Base-by-base conservation (phyloP, 2,113 vertebrate species). In the Eulacestoma nigropectus region DNA sequence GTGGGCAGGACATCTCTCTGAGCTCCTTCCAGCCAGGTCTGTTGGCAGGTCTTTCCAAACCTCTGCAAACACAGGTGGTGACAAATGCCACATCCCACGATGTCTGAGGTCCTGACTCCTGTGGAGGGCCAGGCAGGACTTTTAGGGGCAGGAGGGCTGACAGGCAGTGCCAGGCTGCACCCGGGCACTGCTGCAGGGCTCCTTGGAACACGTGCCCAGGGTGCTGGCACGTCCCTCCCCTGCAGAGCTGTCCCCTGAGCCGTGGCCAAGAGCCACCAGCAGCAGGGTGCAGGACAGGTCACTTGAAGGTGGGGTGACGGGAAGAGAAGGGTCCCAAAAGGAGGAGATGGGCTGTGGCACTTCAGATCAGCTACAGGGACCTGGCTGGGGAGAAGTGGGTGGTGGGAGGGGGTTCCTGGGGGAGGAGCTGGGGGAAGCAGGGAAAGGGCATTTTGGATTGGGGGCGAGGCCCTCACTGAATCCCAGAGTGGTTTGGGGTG, bases 171-270 rank as follows among this genome's bases (percentile, higher is more conserved):
- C 79, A 53, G 67, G 35, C 90, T 78, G 26, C 15, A 2, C 16
- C 37, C 73, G 47, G 60, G 37, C 42, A 52, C n/a, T 47, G n/a
- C 57, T 56, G 26, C 53, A 68, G 37, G 70, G 19, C 53, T 77
- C 49, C 55, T 53, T 16, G 44, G 60, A 37, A 57, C 16, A 30
- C 0, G 4, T 37, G 59, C 44, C 13, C 37, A 18, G 60, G 33
- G 52, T 23, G 35, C 19, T 64, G 53, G 42, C 42, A 52, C 0
- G 0, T 84, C 64, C 41, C 41, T 30, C 8, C 41, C 13, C 23
- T 42, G 59, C 68, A 73, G 53, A 87, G 55, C 27, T 53, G 12
- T 46, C 10, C 29, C 44, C n/a, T 63, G 56, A 52, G 59, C 63
- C 0, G 0, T 15, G 70, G 26, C 56, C 42, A 52, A 26, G 30